Evolutionary conservation across 2,797 vertebrate genomes (phyloP).

Genomic region (Cossypha dichroa): DNA sequence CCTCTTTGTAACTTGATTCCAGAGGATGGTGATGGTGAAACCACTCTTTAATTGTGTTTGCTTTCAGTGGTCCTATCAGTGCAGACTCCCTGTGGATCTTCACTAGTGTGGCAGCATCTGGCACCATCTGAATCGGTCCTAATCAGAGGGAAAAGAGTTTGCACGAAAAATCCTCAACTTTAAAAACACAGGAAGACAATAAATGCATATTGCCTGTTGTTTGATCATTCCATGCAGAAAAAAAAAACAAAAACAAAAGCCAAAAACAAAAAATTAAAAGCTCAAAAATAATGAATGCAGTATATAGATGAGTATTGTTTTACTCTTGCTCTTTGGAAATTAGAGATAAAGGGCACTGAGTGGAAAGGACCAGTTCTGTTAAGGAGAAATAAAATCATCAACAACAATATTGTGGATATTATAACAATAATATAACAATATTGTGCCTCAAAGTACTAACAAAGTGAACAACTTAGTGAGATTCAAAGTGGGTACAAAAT

Average conservation of each 20-base stretch:
- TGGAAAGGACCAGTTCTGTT: background rate
- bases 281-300: background rate
- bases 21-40: constrained; percentile 72
- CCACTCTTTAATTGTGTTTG: constrained; percentile 79
- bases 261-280: background rate
- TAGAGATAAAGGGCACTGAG: background rate
- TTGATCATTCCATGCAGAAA: background rate
- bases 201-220: background rate
- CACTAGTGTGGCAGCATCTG: constrained; percentile 74
- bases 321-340: background rate
- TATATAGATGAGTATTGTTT: background rate
- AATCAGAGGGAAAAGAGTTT: background rate
- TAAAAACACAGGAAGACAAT: background rate
- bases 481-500: background rate
- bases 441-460: background rate
- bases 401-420: background rate
- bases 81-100: constrained; percentile 77
- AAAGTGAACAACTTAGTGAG: background rate
- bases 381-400: background rate
- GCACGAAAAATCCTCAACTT: background rate
- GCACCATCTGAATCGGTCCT: constrained; percentile 79
- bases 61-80: constrained; percentile 76
- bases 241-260: background rate
- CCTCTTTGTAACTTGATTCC: constrained; percentile 73
- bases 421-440: too few relatives aligned